Evolutionary conservation across 2,797 vertebrate species (phyloP), one percentile per base, ranked within the genome.

Genomic region (Varecia variegata): DNA sequence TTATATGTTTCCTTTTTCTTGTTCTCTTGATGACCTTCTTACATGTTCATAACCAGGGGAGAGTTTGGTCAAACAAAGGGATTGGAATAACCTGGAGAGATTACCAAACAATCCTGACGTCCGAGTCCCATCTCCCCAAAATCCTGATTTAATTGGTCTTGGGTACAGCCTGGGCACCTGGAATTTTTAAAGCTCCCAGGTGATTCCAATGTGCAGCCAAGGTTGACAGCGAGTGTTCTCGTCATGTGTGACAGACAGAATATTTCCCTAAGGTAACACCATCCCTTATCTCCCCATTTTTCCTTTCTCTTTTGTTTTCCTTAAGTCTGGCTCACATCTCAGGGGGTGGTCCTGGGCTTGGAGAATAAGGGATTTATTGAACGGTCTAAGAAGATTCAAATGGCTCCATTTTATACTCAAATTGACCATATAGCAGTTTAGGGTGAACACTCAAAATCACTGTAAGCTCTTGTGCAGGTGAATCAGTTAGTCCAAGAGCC

Each of bases 1-100:
- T 71, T 89, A 93, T 25, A 71, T 97, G 96, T 97, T 97, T 98
- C 77, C n/a, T 98, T 97, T 90, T 58, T 38, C 50, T 91, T 27
- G 0, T 50, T 97, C 67, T 84, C 86, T 93, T 93, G 54, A 35
- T 97, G 95, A 97, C 90, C 88, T 97, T 95, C 86, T 89, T 89
- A 62, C 88, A 65, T 88, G 90, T 76, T 30, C 62, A 47, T 94
- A 92, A 89, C 40, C 92, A 60, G 40, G 58, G 73, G 79, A 97
- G 65, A 62, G 80, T 91, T 77, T 91, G 82, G 45, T 94, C 90
- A 97, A 80, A 87, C 20, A 76, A 86, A 71, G 12, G 32, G 47
- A 67, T 25, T 56, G 32, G 40, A 84, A 76, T 93, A 45, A 94
- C 20, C 38, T 90, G 83, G 25, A 54, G 58, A 77, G 12, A 7